Evolutionary conservation across 2,113 vertebrate genomes (phyloP).

Genomic region (Psammodynastes pulverulentus): DNA sequence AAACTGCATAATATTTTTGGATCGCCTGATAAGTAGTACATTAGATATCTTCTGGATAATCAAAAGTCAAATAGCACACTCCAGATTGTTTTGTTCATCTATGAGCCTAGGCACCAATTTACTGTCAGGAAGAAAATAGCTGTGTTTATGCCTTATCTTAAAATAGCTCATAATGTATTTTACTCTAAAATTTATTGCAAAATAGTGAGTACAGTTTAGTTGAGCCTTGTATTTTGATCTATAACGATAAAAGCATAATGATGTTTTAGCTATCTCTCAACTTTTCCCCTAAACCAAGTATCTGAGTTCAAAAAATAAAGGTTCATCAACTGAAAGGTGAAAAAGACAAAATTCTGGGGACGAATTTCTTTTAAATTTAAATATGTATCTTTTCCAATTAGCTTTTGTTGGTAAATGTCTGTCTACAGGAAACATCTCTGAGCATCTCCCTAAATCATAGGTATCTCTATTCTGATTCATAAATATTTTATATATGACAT

Average conservation of each 20-base stretch:
- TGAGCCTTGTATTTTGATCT: not conserved
- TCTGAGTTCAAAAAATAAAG: not conserved
- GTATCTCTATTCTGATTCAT: not conserved
- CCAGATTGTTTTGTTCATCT: not conserved
- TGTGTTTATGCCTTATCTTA: not conserved
- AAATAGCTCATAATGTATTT: not conserved
- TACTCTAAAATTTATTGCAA: not conserved
- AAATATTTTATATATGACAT: not conserved
- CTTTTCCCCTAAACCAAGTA: not conserved
- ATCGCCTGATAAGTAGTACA: not conserved
- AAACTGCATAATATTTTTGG: not conserved
- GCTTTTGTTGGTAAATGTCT: not conserved
- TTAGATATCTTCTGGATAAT: not conserved
- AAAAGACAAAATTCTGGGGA: not conserved
- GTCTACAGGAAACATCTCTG: not conserved
- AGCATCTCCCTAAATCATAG: not conserved
- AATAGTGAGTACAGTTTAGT: not conserved
- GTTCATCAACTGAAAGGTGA: not conserved
- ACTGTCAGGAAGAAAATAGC: not conserved
- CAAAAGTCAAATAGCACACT: not conserved
- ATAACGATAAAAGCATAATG: not conserved
- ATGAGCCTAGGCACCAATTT: not conserved
- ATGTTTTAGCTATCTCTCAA: not conserved
- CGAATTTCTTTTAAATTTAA: not conserved
- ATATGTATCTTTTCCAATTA: not conserved